Conservation (phyloP, 2,888 invertebrate genomes). For the Drosophila eohydei region DNA sequence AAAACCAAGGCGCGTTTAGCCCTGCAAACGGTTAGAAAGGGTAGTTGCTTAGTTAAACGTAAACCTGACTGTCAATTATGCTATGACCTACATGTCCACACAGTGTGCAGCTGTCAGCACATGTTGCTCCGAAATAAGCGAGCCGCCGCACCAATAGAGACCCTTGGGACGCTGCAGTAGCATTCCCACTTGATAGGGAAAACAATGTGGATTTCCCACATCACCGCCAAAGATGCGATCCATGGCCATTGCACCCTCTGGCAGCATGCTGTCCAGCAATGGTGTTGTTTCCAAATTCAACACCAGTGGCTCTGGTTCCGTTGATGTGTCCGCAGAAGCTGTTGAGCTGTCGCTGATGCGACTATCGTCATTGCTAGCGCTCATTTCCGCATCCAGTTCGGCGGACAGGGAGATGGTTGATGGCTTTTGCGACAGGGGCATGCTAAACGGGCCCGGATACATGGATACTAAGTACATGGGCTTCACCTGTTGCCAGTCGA, state of each 20-base stretch:
- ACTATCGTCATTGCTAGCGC: conserved; percentile 53
- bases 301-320: conserved; percentile 72
- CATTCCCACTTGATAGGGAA: conserved; percentile 84
- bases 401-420: conserved; percentile 48
- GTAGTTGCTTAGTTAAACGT: not conserved
- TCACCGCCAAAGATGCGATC: conserved; percentile 84
- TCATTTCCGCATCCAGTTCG: conserved; percentile 72
- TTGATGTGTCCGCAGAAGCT: conserved; percentile 19
- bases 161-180: conserved; percentile 82
- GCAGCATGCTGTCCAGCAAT: conserved; percentile 75
- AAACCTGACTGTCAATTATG: no score
- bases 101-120: conserved; percentile 84
- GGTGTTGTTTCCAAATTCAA: conserved; percentile 81
- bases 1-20: conserved; percentile 83
- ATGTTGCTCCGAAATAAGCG: conserved; percentile 82
- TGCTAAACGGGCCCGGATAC: conserved; percentile 69
- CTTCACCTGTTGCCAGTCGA: conserved; percentile 83
- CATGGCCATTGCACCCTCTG: conserved; percentile 82
- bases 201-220: conserved; percentile 79
- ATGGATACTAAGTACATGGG: conserved; percentile 84
- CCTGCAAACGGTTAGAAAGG: conserved; percentile 50
- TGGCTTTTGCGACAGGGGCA: conserved; percentile 43
- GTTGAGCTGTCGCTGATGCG: conserved; percentile 46
- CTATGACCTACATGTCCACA: conserved; percentile 80
- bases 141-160: conserved; percentile 83